Percentiles rank a stretch among this genome's conserved stretches.
Evolutionary conservation across 2,797 vertebrate species (phyloP).

Genomic region (Merluccius polli): DNA sequence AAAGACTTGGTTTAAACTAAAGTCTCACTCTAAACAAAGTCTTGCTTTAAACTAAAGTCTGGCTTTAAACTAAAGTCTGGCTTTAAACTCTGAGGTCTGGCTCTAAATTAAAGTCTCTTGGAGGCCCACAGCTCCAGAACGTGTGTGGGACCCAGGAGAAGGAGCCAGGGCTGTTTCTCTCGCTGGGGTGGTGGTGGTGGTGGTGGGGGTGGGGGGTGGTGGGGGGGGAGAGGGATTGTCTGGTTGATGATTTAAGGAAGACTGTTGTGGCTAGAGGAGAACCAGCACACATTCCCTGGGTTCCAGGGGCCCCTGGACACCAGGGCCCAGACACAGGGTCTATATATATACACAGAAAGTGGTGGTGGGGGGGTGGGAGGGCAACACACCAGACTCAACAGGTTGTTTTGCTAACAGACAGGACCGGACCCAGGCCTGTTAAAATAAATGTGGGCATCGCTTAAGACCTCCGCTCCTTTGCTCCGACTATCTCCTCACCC

Average conservation of each 20-base stretch:
- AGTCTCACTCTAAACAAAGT: neutral
- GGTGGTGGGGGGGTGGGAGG: neutral
- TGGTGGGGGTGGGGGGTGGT: neutral
- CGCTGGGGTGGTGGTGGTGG: neutral
- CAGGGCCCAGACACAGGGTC: neutral
- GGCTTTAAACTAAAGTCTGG: neutral
- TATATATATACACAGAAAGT: neutral
- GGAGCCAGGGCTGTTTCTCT: neutral
- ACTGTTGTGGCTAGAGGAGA: neutral
- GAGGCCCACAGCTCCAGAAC: neutral
- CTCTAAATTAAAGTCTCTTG: neutral
- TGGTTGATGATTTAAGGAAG: slow-evolving; percentile 1
- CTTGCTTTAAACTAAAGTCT: neutral
- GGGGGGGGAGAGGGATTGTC: neutral
- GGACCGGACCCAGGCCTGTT: neutral
- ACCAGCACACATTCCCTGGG: slow-evolving; percentile 42
- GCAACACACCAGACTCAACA: slow-evolving; percentile 11
- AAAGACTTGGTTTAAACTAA: neutral
- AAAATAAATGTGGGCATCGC: neutral
- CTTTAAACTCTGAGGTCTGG: neutral
- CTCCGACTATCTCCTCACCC: neutral
- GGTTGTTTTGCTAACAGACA: slow-evolving; percentile 12
- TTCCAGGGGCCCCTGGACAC: slow-evolving; percentile 26
- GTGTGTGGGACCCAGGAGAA: neutral
- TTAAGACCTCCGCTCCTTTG: neutral